Evolutionary conservation across 35 echinoderm and acorn worm species (phyloP), one percentile per base, ranked within the genome.

Genomic region (Heliocidaris tuberculata): DNA sequence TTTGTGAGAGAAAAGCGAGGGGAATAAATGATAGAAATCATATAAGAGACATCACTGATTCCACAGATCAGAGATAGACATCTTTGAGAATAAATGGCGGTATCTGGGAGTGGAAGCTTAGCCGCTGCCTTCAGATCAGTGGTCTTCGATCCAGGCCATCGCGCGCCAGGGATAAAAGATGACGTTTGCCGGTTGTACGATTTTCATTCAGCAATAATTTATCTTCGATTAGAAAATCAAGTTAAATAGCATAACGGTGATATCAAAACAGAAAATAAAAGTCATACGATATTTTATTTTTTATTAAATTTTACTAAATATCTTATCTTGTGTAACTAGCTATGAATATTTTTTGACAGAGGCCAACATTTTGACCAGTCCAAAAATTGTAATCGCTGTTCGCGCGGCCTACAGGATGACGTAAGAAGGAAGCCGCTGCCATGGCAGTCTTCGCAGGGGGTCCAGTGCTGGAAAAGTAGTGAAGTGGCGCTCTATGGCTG

Each of bases 401-500:
- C 65, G 65, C 65, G 65, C 87, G 87, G 31, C 47, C 87, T 5
- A 7, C 12, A 48, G 48, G 17, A 93, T 97, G 97, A 97, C 95
- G 97, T 97, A 96, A 97, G 93, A 94, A 94, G 94, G 97, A 95
- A 96, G 95, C 97, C 88, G 97, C 95, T 96, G 90, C 97, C 97
- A 97, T 97, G 97, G 95, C 95, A 96, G 90, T 95, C 95, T 96
- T 96, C 95, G 97, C 97, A 87, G 97, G 97, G 97, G 97, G 97
- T 97, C 60, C 61, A 24, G 59, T 17, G 78, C 78, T 70, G 30
- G 30, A 86, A 56, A 93, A 93, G 91, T 93, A 30, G 91, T 93
- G 91, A 93, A 93, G 91, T 93, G 91, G 91, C 50, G 91, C 91
- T 93, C 24, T 85, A 85, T 85, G 49, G 31, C 32, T 85, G 59